Percentiles rank a stretch among this genome's conserved stretches.
Evolutionary conservation across 2,113 vertebrate genomes (phyloP).

Genomic region (Electrona antarctica): DNA sequence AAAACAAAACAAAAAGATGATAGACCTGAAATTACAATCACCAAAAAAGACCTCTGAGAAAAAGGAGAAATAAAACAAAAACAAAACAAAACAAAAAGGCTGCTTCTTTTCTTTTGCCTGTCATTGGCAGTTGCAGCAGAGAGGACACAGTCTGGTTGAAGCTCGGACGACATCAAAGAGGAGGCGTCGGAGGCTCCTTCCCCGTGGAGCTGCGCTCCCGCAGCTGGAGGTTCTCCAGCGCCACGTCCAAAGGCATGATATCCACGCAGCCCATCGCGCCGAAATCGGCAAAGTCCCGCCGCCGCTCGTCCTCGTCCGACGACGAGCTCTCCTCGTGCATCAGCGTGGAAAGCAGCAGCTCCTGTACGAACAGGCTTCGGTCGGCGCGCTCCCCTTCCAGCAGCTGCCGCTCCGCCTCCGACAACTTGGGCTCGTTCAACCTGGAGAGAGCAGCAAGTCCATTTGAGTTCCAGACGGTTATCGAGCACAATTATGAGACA

Average conservation of each 20-base stretch:
- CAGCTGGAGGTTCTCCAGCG: constrained; percentile 98
- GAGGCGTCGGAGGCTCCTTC: constrained; percentile 97
- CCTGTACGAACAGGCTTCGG: constrained; percentile 96
- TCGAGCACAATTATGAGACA: too few species aligned
- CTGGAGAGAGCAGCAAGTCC: constrained; percentile 60
- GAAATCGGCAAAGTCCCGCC: constrained; percentile 96
- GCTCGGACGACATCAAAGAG: constrained; percentile 99
- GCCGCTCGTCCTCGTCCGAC: constrained; percentile 96
- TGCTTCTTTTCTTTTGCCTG: constrained; percentile 82
- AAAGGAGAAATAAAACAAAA: constrained; percentile 53
- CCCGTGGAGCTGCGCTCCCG: constrained; percentile 92
- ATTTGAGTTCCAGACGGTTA: too few species aligned
- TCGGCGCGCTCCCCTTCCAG: constrained; percentile 94
- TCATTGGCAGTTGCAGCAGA: constrained; percentile 99
- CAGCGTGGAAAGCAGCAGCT: constrained; percentile 96
- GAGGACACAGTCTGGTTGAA: constrained; percentile 97
- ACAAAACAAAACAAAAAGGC: constrained; percentile 74
- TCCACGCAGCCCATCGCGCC: constrained; percentile 99
- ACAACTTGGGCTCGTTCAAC: constrained; percentile 98
- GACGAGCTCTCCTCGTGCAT: constrained; percentile 97
- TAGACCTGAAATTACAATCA: constrained; percentile 99
- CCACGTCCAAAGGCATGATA: constrained; percentile 99
- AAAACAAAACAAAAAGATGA: constrained; percentile 95
- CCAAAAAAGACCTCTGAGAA: constrained; percentile 83
- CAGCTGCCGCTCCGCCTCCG: constrained; percentile 92